Percentiles rank a stretch among this genome's conserved stretches.
These are phyloP conservation scores for Tenrec ecaudatus DNA, from an alignment of 2,113 vertebrate species.

Conservation along the genomic window DNA sequence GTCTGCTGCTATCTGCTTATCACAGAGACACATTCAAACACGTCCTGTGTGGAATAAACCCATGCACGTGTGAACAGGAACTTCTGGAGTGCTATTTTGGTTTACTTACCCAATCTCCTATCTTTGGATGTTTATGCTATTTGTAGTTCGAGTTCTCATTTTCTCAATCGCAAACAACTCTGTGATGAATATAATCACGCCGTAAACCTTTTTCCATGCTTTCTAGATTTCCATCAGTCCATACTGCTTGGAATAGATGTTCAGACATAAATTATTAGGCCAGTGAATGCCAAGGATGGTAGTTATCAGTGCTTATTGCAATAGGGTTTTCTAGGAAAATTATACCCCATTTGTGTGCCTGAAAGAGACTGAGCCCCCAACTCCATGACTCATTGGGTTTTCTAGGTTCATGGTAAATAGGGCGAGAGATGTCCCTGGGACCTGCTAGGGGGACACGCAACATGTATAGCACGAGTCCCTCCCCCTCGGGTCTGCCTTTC, in stretches of 20 bases:
- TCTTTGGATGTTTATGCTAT: neutral
- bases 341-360: neutral
- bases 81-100: neutral
- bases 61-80: no score
- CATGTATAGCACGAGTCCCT: no score
- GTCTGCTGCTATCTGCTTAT: no score
- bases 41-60: no score
- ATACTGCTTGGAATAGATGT: neutral
- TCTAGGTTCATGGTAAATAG: neutral
- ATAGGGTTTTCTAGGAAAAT: constrained; percentile 16
- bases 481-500: no score
- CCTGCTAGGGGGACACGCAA: no score
- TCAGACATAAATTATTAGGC: neutral
- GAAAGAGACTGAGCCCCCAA: neutral
- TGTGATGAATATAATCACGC: neutral
- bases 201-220: neutral
- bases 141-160: neutral
- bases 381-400: neutral
- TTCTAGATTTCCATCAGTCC: neutral
- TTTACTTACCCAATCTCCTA: neutral
- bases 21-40: no score
- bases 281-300: neutral
- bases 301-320: neutral
- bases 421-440: no score
- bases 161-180: neutral